Evolutionary conservation across 2,888 invertebrate genomes (phyloP).

Genomic region (Iselma pallidipennis): DNA sequence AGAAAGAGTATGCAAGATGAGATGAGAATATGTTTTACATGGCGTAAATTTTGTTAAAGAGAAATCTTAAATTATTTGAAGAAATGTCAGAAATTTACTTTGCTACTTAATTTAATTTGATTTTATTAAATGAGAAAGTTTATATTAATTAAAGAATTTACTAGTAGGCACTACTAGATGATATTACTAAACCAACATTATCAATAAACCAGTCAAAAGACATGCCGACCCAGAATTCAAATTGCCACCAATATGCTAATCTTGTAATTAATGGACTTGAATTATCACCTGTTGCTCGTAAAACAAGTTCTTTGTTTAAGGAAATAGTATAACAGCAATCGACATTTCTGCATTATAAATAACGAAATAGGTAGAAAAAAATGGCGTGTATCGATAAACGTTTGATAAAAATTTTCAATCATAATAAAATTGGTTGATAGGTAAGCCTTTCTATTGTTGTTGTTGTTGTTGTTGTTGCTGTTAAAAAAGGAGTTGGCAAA

Average conservation of each 20-base stretch:
- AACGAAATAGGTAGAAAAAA: background rate
- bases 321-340: background rate
- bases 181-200: background rate
- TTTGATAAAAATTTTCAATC: background rate
- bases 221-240: background rate
- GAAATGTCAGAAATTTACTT: no score
- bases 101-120: no score
- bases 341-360: background rate
- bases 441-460: no score
- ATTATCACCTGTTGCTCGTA: conserved; percentile 7
- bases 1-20: background rate
- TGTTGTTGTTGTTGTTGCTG: no score
- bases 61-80: background rate
- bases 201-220: background rate
- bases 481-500: conserved; percentile 5
- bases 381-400: background rate
- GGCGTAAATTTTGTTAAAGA: background rate
- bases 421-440: background rate
- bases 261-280: conserved; percentile 18
- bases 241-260: conserved; percentile 17
- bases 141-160: background rate
- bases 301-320: background rate
- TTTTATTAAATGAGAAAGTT: background rate
- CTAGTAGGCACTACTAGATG: background rate
- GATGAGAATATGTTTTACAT: background rate